Evolutionary conservation across 2,113 vertebrate species (phyloP).

Genomic region (Entomyzon cyanotis): DNA sequence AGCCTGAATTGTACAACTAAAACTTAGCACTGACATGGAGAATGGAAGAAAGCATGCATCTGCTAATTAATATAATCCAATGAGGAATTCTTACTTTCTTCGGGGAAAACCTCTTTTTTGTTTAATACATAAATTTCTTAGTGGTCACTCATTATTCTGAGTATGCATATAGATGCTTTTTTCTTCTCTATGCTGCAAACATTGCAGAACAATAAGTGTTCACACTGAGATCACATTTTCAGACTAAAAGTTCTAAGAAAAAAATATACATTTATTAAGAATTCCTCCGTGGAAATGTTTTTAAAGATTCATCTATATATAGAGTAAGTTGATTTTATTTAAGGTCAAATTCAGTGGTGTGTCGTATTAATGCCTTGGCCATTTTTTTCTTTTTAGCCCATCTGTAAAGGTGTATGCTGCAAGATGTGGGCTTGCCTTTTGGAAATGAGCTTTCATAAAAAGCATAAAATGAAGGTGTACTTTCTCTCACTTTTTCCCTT

Average conservation of each 20-base stretch:
- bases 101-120: neutral
- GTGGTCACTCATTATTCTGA: neutral
- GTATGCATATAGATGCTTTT: rapidly evolving
- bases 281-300: neutral
- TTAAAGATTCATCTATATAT: neutral
- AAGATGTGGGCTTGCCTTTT: neutral
- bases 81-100: neutral
- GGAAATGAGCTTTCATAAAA: conserved; percentile 19
- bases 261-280: neutral
- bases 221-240: neutral
- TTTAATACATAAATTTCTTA: neutral
- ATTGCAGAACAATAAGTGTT: neutral
- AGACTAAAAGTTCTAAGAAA: neutral
- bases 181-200: neutral
- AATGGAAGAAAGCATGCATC: neutral
- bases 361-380: neutral
- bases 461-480: neutral
- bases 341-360: neutral
- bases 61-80: neutral
- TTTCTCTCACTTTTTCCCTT: conserved; percentile 41
- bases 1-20: neutral
- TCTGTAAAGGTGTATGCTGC: neutral
- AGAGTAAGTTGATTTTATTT: neutral
- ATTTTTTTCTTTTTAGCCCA: neutral
- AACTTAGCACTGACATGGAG: neutral